Conservation (phyloP, 2,888 invertebrate species). For the Cyrtodaria siliqua region DNA sequence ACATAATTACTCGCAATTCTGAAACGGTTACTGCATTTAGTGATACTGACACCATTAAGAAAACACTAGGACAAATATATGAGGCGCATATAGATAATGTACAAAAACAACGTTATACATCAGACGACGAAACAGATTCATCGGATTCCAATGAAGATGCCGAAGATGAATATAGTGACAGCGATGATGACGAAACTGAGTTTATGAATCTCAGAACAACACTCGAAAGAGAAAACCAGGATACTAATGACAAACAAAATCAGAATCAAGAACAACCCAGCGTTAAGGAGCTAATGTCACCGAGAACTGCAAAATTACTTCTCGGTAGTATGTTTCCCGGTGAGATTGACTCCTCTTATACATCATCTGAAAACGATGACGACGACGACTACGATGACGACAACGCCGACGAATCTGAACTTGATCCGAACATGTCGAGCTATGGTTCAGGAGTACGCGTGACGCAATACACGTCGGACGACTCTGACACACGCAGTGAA, state of each 20-base stretch:
- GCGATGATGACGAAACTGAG: conserved; percentile 13
- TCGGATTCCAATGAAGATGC: conserved; percentile 32
- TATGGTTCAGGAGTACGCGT: conserved; percentile 46
- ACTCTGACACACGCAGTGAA: conserved; percentile 24
- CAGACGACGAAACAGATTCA: conserved; percentile 15
- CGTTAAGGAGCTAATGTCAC: conserved; percentile 41
- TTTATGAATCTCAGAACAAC: background rate
- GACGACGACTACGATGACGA: conserved; percentile 14
- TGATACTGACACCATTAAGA: no score
- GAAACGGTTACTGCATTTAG: no score
- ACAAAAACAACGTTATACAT: background rate
- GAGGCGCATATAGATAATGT: no score
- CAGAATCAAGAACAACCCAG: background rate
- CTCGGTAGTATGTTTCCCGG: conserved; percentile 54
- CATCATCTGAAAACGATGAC: conserved; percentile 17
- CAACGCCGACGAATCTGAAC: conserved; percentile 1
- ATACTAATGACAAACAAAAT: background rate
- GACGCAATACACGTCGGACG: conserved; percentile 54
- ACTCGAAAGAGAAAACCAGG: background rate
- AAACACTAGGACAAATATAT: no score
- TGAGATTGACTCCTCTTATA: conserved; percentile 21
- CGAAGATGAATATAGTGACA: conserved; percentile 54
- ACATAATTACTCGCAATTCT: no score
- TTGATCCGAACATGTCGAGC: conserved; percentile 37
- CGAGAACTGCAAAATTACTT: conserved; percentile 42